Conservation (phyloP, 2,797 vertebrate genomes). For the Antennarius maculatus region DNA sequence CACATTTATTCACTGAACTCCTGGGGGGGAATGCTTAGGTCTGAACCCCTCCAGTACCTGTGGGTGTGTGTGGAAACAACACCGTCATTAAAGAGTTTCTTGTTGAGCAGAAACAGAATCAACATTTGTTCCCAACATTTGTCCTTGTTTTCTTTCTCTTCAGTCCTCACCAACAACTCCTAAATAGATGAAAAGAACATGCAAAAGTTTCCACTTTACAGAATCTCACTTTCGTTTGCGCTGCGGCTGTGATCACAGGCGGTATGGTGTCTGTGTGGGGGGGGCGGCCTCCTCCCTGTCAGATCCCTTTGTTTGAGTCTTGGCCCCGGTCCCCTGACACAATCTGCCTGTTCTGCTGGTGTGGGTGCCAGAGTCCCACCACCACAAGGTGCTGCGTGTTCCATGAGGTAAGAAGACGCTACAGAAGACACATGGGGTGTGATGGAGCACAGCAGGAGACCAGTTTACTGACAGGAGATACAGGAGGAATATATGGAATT, state of each 20-base stretch:
- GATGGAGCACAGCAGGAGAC: not conserved
- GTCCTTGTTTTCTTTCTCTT: not conserved
- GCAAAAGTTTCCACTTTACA: slow-evolving; percentile 6
- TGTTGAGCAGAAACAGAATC: no score
- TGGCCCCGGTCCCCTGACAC: slow-evolving; percentile 32
- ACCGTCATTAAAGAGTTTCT: no score
- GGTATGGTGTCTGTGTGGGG: slow-evolving; percentile 15
- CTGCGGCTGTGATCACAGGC: slow-evolving; percentile 22
- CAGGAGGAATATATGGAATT: no score
- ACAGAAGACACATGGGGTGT: not conserved
- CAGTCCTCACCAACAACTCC: not conserved
- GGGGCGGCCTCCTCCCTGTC: no score
- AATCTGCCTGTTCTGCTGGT: slow-evolving; percentile 17
- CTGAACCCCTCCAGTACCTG: no score
- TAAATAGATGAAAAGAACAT: not conserved
- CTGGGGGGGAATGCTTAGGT: not conserved
- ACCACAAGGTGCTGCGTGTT: slow-evolving; percentile 19
- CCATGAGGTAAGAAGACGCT: not conserved
- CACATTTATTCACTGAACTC: not conserved
- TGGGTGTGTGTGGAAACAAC: no score
- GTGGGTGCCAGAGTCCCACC: slow-evolving; percentile 32
- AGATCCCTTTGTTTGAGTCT: slow-evolving; percentile 25
- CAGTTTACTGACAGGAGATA: no score
- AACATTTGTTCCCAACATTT: no score
- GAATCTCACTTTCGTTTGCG: slow-evolving; percentile 20